A percentile compares a stretch with the other conserved stretches of the same genome.
Evolutionary conservation across 2,797 vertebrate genomes (phyloP).

Genomic region (Gastrophryne carolinensis): DNA sequence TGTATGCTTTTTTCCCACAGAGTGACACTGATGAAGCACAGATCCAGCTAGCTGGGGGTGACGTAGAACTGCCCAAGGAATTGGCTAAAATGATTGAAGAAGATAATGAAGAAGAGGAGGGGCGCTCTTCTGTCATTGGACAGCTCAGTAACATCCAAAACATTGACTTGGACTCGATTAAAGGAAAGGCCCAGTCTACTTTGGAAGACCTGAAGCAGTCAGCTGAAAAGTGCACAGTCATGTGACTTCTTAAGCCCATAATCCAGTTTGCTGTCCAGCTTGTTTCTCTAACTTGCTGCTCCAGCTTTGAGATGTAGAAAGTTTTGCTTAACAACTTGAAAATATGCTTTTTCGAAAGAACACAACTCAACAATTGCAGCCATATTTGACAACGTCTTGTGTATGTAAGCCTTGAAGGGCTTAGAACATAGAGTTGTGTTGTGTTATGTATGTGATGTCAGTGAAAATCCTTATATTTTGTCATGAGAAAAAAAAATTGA

Average conservation of each 20-base stretch:
- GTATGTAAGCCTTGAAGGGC: no score
- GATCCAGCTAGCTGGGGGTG: conserved; percentile 89
- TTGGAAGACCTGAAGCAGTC: conserved; percentile 94
- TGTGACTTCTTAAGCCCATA: conserved; percentile 72
- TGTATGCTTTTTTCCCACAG: conserved; percentile 61
- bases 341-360: neutral
- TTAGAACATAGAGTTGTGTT: neutral
- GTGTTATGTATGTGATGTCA: neutral
- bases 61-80: conserved; percentile 89
- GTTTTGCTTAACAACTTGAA: neutral
- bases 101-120: conserved; percentile 89
- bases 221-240: conserved; percentile 89
- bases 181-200: conserved; percentile 92
- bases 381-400: no score
- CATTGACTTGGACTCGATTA: conserved; percentile 90
- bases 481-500: neutral
- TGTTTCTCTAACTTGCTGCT: neutral
- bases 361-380: neutral
- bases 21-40: conserved; percentile 89
- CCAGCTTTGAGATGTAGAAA: neutral
- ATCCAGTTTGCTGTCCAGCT: neutral
- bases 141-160: conserved; percentile 92
- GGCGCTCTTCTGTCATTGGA: conserved; percentile 88
- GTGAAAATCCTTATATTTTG: neutral
- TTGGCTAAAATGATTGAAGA: conserved; percentile 97